Conservation (phyloP, 2,113 vertebrate species). For the Ahaetulla prasina region DNA sequence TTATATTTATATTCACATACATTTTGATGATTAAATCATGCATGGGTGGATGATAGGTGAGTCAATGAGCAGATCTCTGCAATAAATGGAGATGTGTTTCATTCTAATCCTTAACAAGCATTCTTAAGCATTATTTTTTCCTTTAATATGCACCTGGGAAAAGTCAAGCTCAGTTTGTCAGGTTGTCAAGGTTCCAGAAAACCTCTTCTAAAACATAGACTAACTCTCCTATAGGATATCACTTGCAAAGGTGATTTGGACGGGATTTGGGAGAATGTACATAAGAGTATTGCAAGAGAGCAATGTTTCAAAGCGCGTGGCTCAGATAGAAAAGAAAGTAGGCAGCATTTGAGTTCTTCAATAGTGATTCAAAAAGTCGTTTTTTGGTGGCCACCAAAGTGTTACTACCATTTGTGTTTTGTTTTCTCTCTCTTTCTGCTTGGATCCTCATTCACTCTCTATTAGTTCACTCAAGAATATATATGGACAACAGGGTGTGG, state of each 20-base stretch:
- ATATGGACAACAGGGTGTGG: background rate
- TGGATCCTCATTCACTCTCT: background rate
- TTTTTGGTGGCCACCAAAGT: background rate
- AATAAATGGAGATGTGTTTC: background rate
- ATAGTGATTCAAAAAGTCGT: background rate
- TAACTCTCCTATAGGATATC: background rate
- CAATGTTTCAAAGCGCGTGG: background rate
- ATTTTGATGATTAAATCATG: constrained; percentile 39
- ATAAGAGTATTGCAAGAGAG: background rate
- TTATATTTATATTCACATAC: background rate
- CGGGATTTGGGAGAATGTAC: background rate
- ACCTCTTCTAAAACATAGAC: background rate
- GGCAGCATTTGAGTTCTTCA: background rate
- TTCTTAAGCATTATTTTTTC: background rate
- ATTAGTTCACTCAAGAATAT: background rate
- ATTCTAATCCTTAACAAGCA: background rate
- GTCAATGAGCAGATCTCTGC: background rate
- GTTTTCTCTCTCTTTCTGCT: background rate
- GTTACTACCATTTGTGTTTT: background rate
- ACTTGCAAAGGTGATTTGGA: background rate
- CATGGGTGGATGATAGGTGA: background rate
- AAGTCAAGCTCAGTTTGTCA: constrained; percentile 14
- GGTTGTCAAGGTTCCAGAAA: too few relatives aligned
- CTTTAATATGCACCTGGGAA: background rate
- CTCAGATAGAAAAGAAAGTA: background rate